Percentiles rank a stretch among this genome's conserved stretches.
Conservation (phyloP, 2,888 invertebrate genomes). For the Tetranychus truncatus region DNA sequence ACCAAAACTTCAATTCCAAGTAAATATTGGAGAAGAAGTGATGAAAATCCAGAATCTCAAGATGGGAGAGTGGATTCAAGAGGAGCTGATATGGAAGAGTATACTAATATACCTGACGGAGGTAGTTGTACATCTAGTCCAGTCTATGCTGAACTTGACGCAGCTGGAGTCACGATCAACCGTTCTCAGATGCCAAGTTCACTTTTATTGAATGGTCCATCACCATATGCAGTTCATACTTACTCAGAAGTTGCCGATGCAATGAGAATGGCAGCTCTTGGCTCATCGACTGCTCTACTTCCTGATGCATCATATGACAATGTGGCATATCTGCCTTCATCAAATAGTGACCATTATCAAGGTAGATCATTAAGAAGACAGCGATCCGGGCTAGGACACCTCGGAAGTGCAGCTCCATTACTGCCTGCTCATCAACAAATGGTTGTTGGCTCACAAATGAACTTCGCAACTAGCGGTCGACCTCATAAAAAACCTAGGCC, state of each 20-base stretch:
- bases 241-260: conserved; percentile 22
- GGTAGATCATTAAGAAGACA: conserved; percentile 20
- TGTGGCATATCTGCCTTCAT: conserved; percentile 21
- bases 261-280: conserved; percentile 19
- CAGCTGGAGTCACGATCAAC: conserved; percentile 12
- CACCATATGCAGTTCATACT: conserved; percentile 22
- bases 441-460: conserved; percentile 1
- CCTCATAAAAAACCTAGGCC: conserved; percentile 20
- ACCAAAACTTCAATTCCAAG: conserved; percentile 21
- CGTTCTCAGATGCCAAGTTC: conserved; percentile 12
- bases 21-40: conserved; percentile 22
- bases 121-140: conserved; percentile 23
- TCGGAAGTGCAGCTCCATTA: conserved; percentile 17
- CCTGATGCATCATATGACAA: conserved; percentile 22
- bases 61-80: conserved; percentile 10
- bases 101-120: conserved; percentile 17
- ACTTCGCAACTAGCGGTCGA: conserved; percentile 19
- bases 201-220: conserved; percentile 11
- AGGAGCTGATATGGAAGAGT: conserved; percentile 17
- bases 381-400: conserved; percentile 16
- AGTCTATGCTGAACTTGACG: conserved; percentile 23
- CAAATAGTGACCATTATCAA: conserved; percentile 18
- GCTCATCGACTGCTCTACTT: conserved; percentile 16
- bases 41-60: conserved; percentile 2
- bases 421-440: conserved; percentile 12